Evolutionary conservation across 1,140 invertebrate genomes (phyloP).

Genomic region (Drusus annulatus): DNA sequence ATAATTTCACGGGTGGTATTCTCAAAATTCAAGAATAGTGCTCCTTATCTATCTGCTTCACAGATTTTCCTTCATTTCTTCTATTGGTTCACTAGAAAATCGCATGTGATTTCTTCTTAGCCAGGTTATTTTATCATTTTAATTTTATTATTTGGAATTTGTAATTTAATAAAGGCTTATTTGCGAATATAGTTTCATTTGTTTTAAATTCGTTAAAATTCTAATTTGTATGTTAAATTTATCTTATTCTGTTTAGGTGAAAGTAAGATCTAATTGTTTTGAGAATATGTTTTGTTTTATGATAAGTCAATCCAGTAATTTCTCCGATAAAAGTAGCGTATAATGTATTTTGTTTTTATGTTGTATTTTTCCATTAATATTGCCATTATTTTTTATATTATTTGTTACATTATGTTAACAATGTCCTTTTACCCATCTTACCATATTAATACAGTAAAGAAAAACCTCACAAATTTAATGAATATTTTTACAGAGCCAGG

Average conservation of each 20-base stretch:
- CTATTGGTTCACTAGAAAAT: neutral
- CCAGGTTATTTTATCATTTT: neutral
- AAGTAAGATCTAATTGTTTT: neutral
- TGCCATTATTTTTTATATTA: neutral
- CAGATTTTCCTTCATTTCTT: too few relatives aligned
- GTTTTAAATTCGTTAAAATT: neutral
- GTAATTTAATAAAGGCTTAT: neutral
- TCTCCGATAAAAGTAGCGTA: neutral
- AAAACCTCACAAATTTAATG: too few relatives aligned
- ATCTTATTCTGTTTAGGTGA: conserved; percentile 1
- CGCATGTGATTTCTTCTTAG: conserved; percentile 5
- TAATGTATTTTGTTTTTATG: conserved; percentile 7
- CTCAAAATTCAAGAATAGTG: too few relatives aligned
- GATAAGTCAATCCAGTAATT: neutral
- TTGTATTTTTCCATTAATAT: neutral
- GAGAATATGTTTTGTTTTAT: neutral
- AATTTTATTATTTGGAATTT: neutral
- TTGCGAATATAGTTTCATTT: neutral
- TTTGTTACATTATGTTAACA: neutral
- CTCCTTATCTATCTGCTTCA: too few relatives aligned
- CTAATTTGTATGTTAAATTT: conserved; percentile 2
- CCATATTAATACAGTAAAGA: too few relatives aligned
- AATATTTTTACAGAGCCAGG: too few relatives aligned
- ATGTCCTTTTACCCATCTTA: neutral
- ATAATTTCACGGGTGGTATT: too few relatives aligned